Base-by-base conservation (phyloP, 1,140 invertebrate species). In the Mactra quadrangularis region DNA sequence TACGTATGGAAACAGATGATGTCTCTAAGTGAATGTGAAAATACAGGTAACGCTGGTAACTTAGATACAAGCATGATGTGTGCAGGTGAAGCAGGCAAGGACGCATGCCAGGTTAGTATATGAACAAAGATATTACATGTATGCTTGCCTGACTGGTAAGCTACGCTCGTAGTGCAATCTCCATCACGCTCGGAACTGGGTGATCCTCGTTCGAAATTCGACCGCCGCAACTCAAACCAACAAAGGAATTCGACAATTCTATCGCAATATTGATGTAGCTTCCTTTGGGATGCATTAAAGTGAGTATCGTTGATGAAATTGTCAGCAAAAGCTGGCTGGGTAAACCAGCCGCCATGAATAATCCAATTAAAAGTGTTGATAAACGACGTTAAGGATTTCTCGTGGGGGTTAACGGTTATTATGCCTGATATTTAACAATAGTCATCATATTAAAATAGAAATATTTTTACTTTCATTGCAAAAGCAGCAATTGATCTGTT, bases 1-100 rank as follows among this genome's bases (percentile, higher is more conserved):
- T 76, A 76, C 4, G 77, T 84, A 3, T 55, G 53, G 33, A 84
- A 68, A 29, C 50, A 59, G n/a, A 45, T 84, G 3, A 13, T n/a
- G 2, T 60, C 50, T 3, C 62, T 55, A 15, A 47, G n/a, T 35
- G 66, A 35, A 50, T 53, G 52, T 33, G 17, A 70, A 35, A 25
- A 41, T 35, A 53, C 41, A 52, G 35, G 59, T 35, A 35, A 33
- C 62, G 27, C 27, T 52, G 64, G 45, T 55, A 1, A 41, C 27
- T n/a, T 59, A 19, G 19, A 62, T 41, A 13, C 31, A 75, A 66
- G 64, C 64, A 52, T 84, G 82, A 38, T 55, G 31, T 35, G 41
- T 77, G 75, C 74, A 64, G 25, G 60, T 22, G 35, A 52, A 45
- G 35, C 57, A 55, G 38, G 77, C 52, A 50, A 59, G 59, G 64